Evolutionary conservation across 2,797 vertebrate species (phyloP).

Genomic region (Rhinoraja longicauda): DNA sequence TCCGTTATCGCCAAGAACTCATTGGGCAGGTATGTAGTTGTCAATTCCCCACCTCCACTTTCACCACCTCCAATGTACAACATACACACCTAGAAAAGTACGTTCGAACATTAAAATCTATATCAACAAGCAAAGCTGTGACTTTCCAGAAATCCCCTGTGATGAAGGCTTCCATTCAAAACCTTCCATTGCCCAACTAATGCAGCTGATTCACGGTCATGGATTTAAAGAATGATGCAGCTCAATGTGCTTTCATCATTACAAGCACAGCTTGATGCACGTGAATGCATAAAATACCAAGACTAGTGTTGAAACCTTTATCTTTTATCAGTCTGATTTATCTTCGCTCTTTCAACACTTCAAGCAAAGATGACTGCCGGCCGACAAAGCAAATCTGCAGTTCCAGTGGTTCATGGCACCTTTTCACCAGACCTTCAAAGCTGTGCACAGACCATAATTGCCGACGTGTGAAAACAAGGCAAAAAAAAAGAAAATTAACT

Average conservation of each 20-base stretch:
- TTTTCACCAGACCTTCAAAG: no score
- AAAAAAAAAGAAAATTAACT: no score
- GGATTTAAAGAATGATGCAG: not conserved
- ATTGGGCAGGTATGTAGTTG: not conserved
- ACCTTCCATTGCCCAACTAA: not conserved
- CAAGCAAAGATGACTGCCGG: not conserved
- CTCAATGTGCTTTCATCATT: no score
- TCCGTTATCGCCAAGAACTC: not conserved
- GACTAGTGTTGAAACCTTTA: not conserved
- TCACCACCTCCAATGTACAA: no score
- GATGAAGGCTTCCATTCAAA: not conserved
- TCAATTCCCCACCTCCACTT: not conserved
- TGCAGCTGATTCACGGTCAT: not conserved
- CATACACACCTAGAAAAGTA: not conserved
- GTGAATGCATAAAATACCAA: not conserved
- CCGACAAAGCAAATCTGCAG: not conserved
- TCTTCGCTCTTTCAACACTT: not conserved
- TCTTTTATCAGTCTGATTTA: not conserved
- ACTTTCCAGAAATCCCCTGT: not conserved
- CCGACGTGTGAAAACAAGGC: no score
- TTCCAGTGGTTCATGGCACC: not conserved
- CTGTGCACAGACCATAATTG: no score
- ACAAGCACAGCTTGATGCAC: not conserved
- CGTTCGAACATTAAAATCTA: no score
- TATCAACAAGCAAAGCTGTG: not conserved